Evolutionary conservation across 2,797 vertebrate species (phyloP).

Genomic region (Phoeniculus purpureus): DNA sequence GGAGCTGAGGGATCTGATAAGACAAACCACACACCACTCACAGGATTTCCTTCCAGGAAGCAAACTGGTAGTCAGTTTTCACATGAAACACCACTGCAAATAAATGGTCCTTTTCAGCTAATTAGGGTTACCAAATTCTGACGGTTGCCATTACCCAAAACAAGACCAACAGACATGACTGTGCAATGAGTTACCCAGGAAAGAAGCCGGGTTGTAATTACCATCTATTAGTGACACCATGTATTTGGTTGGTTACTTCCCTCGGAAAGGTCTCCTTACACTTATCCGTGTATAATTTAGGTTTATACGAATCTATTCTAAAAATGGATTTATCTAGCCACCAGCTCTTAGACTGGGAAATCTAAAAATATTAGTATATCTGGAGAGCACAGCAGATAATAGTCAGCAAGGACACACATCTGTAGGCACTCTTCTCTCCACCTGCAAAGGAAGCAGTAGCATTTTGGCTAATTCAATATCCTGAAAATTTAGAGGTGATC

Average conservation of each 20-base stretch:
- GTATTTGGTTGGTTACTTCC: conserved; percentile 15
- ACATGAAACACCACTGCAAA: not conserved
- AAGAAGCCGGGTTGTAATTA: conserved; percentile 33
- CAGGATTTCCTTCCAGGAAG: not conserved
- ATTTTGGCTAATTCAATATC: not conserved
- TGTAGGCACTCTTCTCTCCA: not conserved
- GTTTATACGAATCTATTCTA: not conserved
- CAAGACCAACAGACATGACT: not conserved
- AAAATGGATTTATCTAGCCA: not conserved
- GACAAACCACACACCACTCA: not conserved
- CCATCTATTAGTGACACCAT: not conserved
- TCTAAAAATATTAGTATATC: not conserved
- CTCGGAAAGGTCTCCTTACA: conserved; percentile 20
- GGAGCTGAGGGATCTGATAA: not conserved
- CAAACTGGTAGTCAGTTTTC: not conserved
- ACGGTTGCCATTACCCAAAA: conserved; percentile 31
- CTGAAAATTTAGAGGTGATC: not conserved
- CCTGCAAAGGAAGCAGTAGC: not conserved
- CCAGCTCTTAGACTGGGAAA: not conserved
- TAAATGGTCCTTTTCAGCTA: conserved; percentile 3
- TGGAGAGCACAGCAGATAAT: not conserved
- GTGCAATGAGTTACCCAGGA: conserved; percentile 2
- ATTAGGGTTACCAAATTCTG: conserved; percentile 19
- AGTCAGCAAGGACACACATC: not conserved
- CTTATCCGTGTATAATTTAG: not conserved